Evolutionary conservation across 2,888 invertebrate genomes (phyloP), one percentile per base, ranked within the genome.

Genomic region (Stramonita haemastoma): DNA sequence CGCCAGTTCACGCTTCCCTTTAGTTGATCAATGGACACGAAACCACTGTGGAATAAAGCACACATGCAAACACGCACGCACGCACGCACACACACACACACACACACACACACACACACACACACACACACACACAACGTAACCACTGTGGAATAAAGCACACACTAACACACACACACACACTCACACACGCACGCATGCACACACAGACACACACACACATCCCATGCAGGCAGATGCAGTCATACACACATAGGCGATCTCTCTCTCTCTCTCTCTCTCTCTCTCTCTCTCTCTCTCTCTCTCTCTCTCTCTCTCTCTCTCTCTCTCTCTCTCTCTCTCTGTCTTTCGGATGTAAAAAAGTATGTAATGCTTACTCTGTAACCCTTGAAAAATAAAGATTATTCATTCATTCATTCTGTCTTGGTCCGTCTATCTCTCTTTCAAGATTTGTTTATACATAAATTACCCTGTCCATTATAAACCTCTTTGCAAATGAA

Each of bases 1-100:
- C 91, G 90, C 94, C 94, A 94, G 29, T 77, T 22, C 11, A 92
- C 87, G 15, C 81, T 88, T 8, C 94, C 94, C 11, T 83, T 91
- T 8, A 86, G 88, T 0, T 90, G 91, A 70, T 91, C 90, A 19
- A 94, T 86, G 77, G 92, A 90, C 26, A 93, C 92, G 87, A 93
- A 94, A 2, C 94, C 94, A 29, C 92, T 94, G 87, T n/a, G 15
- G 46, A 46, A 46, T 46, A 46, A 46, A 46, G 46, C 57, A 46
- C 46, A 32, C 32, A 15, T 26, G 22, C 87, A 32, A 1, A 13
- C 32, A 34, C 32, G n/a, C 34, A 34, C 84, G 57, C 84, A 84
- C 84, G 57, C 84, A 84, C 84, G 57, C 84, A 46, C 36, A 81
- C 46, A 57, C 84, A 84, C 84, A 29, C 57, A 84, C 57, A 34